Percentiles rank a stretch among this genome's conserved stretches.
Evolutionary conservation across 2,113 vertebrate genomes (phyloP).

Genomic region (Laticauda laticaudata): DNA sequence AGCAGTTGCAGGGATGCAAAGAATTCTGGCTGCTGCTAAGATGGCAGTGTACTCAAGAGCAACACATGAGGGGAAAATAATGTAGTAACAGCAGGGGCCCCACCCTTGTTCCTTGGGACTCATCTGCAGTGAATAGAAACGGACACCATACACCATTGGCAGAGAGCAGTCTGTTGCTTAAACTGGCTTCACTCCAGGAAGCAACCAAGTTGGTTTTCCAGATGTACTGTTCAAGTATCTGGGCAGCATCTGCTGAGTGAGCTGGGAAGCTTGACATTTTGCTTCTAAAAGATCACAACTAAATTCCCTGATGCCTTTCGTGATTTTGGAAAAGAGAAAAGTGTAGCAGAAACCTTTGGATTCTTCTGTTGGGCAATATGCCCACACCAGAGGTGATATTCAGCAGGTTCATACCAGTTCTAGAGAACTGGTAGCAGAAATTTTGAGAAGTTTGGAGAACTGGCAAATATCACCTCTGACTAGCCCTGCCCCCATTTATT

Average conservation of each 20-base stretch:
- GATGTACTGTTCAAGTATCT: not conserved
- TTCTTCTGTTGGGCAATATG: not conserved
- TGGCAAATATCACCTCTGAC: too few species aligned
- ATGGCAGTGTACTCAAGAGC: not conserved
- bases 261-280: not conserved
- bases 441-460: too few species aligned
- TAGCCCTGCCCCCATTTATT: too few species aligned
- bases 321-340: not conserved
- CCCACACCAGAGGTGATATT: not conserved
- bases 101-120: not conserved
- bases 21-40: not conserved
- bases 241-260: not conserved
- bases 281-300: not conserved
- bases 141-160: not conserved
- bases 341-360: not conserved
- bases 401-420: too few species aligned
- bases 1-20: not conserved
- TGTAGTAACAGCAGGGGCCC: not conserved
- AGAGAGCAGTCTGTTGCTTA: not conserved
- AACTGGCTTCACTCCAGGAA: not conserved
- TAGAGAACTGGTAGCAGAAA: too few species aligned
- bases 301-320: slow-evolving; percentile 21
- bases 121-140: not conserved
- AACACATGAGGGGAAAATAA: not conserved
- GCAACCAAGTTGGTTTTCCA: not conserved